Conservation (phyloP, 2,113 vertebrate species). For the Cebus imitator region DNA sequence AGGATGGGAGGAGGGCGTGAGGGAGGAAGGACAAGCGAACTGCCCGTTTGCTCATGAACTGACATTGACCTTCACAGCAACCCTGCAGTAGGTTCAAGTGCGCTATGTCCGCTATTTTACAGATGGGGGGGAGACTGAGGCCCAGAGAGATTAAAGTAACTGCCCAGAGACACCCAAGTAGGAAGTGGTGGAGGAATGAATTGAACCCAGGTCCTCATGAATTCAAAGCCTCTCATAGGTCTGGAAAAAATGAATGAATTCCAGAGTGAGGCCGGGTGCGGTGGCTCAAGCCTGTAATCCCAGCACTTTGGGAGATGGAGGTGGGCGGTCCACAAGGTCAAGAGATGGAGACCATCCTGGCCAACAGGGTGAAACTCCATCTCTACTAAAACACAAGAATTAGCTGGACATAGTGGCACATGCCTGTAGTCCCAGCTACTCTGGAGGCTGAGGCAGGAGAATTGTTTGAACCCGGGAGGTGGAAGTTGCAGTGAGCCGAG, state of each 20-base stretch:
- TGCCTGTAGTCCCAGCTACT: no score
- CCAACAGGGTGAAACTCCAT: no score
- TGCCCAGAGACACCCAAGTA: background rate
- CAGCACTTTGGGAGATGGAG: no score
- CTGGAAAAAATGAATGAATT: background rate
- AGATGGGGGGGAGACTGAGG: background rate
- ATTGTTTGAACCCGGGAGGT: no score
- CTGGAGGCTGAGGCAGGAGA: no score
- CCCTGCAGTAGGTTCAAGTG: fast-evolving
- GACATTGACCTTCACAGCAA: background rate
- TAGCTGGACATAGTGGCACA: no score
- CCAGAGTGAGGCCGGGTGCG: background rate
- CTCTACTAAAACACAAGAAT: no score
- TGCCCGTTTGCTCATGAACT: fast-evolving
- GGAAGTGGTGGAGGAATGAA: background rate
- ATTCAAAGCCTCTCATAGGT: background rate
- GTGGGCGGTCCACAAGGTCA: no score
- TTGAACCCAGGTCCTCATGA: background rate
- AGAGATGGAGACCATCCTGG: no score
- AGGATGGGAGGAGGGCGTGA: background rate
- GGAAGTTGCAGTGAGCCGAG: no score
- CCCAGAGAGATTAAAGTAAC: background rate
- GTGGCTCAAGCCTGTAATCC: no score
- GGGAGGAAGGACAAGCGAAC: background rate
- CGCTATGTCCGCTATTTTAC: background rate